phyloP scores from a whole-genome alignment of 2,888 invertebrate species.

The Noctua janthina region DNA sequence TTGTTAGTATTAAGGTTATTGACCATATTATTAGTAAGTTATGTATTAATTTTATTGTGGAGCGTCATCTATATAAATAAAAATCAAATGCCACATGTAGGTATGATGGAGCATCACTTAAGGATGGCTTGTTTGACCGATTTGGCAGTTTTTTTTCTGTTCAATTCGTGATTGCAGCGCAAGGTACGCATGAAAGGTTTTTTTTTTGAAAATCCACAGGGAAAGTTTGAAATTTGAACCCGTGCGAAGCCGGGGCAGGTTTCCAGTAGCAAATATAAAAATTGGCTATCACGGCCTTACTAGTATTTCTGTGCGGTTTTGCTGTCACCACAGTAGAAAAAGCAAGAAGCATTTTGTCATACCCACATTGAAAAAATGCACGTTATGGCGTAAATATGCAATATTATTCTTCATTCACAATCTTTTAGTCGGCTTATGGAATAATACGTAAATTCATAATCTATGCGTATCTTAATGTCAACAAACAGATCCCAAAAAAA shows the following conservation, averaged over 20 bases:
- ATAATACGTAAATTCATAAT: background rate
- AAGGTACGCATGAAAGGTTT: background rate
- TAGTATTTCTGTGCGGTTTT: background rate
- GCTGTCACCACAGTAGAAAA: background rate
- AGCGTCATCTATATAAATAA: background rate
- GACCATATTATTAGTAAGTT: background rate
- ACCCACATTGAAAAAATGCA: background rate
- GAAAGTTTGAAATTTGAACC: background rate
- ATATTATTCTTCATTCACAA: background rate
- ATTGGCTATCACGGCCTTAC: background rate
- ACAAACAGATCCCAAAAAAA: slow-evolving; percentile 25
- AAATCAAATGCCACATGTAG: background rate
- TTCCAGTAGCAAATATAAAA: background rate
- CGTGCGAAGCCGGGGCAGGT: background rate
- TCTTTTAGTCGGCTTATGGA: background rate
- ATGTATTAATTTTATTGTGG: background rate
- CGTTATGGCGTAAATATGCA: background rate
- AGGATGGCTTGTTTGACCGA: background rate
- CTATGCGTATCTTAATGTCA: slow-evolving; percentile 10
- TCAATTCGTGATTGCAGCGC: background rate
- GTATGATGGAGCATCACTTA: background rate
- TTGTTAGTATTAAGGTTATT: background rate
- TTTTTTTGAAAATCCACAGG: background rate
- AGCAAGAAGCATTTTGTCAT: background rate
- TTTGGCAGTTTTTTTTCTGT: background rate